phyloP scores from a whole-genome alignment of 2,113 vertebrate genomes.

The Sprattus sprattus region DNA sequence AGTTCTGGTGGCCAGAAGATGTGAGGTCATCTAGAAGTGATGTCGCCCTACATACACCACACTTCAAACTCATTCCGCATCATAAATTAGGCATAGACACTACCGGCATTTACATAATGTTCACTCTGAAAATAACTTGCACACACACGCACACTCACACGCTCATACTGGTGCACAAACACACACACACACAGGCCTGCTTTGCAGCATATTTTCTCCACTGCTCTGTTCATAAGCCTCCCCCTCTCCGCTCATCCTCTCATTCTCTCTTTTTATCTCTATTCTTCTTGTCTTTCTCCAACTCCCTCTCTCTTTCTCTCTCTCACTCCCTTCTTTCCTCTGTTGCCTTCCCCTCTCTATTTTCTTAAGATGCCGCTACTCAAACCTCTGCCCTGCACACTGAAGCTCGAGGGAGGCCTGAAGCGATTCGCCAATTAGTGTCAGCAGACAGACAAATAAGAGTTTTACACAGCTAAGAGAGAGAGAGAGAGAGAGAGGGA shows the following conservation, averaged over 20 bases:
- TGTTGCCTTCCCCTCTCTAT: conserved; percentile 30
- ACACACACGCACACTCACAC: conserved; percentile 5
- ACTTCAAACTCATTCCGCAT: conserved; percentile 36
- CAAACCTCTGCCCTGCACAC: conserved; percentile 67
- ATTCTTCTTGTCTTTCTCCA: conserved; percentile 4
- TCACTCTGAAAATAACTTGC: conserved; percentile 57
- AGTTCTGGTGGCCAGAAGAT: conserved; percentile 22
- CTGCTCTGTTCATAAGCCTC: conserved; percentile 21
- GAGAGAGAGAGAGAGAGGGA: conserved; percentile 19
- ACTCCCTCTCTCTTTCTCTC: neutral
- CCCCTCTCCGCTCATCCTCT: conserved; percentile 15
- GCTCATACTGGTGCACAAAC: neutral
- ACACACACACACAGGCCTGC: neutral
- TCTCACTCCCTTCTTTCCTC: neutral
- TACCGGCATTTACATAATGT: conserved; percentile 66
- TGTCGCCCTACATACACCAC: conserved; percentile 44
- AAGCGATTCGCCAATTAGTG: conserved; percentile 77
- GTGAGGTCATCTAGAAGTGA: conserved; percentile 45
- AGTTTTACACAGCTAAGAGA: conserved; percentile 55
- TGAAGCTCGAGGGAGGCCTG: conserved; percentile 65
- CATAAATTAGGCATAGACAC: conserved; percentile 65
- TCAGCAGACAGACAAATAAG: conserved; percentile 69
- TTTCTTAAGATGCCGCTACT: conserved; percentile 72
- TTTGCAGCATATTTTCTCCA: neutral
- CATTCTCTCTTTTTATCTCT: conserved; percentile 23